A percentile compares a stretch with the other conserved stretches of the same genome.
Evolutionary conservation across 2,113 vertebrate species (phyloP).

Genomic region (Onychostruthus taczanowskii): DNA sequence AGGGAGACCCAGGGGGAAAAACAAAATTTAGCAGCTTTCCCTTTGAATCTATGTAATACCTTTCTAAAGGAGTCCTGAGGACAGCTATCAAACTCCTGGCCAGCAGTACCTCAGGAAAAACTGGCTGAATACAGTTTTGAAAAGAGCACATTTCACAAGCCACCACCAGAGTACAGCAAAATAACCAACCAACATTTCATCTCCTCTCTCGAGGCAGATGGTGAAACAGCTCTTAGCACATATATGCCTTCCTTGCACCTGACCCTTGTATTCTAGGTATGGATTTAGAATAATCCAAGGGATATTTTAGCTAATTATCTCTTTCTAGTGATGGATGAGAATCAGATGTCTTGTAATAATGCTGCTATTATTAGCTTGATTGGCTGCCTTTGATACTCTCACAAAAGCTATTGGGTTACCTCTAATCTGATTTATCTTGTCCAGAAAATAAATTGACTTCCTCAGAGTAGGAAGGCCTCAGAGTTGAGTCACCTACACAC

Average conservation of each 20-base stretch:
- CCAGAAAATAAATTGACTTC: constrained; percentile 42
- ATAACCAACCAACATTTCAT: neutral
- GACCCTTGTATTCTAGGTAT: neutral
- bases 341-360: constrained; percentile 4
- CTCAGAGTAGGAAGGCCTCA: constrained; percentile 2
- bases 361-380: constrained; percentile 29
- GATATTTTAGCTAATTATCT: neutral
- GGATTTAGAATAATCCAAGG: neutral
- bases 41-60: neutral
- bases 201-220: neutral
- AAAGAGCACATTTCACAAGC: neutral
- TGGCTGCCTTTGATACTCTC: constrained; percentile 6
- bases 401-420: constrained; percentile 13
- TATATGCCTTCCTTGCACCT: neutral
- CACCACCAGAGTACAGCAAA: neutral
- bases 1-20: fast-evolving
- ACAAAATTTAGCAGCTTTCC: neutral
- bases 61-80: neutral
- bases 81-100: neutral
- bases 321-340: constrained; percentile 25
- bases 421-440: constrained; percentile 40
- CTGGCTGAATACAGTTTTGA: neutral
- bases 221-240: neutral
- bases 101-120: neutral
- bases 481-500: constrained; percentile 41